Base-by-base conservation (phyloP, 2,888 invertebrate genomes). In the Drosophila vallismaia region DNA sequence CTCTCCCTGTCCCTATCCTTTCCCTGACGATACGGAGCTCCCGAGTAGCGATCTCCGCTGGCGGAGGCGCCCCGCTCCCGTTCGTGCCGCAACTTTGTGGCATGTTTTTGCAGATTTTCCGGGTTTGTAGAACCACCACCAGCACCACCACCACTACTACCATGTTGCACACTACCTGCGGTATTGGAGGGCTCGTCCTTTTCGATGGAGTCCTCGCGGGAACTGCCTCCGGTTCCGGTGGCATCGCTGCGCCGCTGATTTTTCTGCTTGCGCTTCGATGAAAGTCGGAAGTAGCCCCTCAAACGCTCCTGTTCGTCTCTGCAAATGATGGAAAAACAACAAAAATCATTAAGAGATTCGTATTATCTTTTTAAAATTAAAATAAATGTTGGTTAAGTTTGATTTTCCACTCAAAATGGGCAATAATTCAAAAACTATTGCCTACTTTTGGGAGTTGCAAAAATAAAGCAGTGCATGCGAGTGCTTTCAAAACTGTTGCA, bases 221-320 rank as follows among this genome's bases (percentile, higher is more conserved):
- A 92, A 48, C 92, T 92, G 26, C 62, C 77, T 5, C 69, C 72
- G 5, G 24, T 44, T 2, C 48, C 51, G 19, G 64, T 70, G 4
- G 51, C 84, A 36, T 73, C 75, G 33, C 76, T 78, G 71, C 92
- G 85, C 1, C 92, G 88, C 33, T 82, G 73, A 79, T 91, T 62
- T 91, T 92, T 88, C 79, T 90, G 70, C 88, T 89, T 80, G 86
- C 86, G 92, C 87, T 89, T 92, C 87, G 89, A 92, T 89, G 90
- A 90, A 14, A 93, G 91, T 7, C 93, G 93, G 77, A 94, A 93
- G 86, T 94, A 94, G 57, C 93, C 93, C 28, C 93, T 91, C 0
- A 94, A 88, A 31, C 94, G 92, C 75, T 94, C 93, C 79, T 93
- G 93, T 51, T 93, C 93, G 19, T 93, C 91, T 70, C 94, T 94